These are phyloP conservation scores for Hypselothyrea guttata DNA, from an alignment of 2,888 invertebrate species.

Conservation along the genomic window DNA sequence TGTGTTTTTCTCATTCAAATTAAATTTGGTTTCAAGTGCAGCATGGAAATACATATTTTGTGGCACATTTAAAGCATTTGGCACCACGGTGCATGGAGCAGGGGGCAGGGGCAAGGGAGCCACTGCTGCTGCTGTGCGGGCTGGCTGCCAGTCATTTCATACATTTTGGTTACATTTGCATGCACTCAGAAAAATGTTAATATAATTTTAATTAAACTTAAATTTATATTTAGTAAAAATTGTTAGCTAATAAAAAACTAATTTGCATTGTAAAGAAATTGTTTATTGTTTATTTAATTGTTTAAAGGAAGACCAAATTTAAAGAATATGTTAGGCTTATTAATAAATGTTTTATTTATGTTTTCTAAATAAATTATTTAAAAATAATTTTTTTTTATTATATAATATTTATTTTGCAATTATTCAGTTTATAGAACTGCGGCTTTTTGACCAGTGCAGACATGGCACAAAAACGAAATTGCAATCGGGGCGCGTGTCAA, in stretches of 20 bases:
- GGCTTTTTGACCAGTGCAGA: constrained; percentile 34
- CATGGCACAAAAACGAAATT: constrained; percentile 48
- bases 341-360: no score
- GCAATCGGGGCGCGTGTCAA: constrained; percentile 64
- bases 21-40: constrained; percentile 40
- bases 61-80: constrained; percentile 51
- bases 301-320: no score
- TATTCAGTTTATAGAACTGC: no score
- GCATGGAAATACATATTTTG: constrained; percentile 15
- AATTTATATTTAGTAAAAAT: no score
- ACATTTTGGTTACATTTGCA: constrained; percentile 61
- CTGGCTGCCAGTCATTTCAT: constrained; percentile 65
- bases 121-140: constrained; percentile 37
- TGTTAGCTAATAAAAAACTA: constrained; percentile 41
- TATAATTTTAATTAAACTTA: constrained; percentile 43
- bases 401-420: no score
- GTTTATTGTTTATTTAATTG: no score
- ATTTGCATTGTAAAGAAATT: no score
- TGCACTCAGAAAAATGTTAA: constrained; percentile 37
- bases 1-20: no score
- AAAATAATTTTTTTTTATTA: no score
- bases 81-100: constrained; percentile 19
- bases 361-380: no score
- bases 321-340: no score
- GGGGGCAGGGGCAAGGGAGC: background rate